These are phyloP conservation scores for Tenthredo notha DNA, from an alignment of 2,888 invertebrate genomes.

Conservation along the genomic window DNA sequence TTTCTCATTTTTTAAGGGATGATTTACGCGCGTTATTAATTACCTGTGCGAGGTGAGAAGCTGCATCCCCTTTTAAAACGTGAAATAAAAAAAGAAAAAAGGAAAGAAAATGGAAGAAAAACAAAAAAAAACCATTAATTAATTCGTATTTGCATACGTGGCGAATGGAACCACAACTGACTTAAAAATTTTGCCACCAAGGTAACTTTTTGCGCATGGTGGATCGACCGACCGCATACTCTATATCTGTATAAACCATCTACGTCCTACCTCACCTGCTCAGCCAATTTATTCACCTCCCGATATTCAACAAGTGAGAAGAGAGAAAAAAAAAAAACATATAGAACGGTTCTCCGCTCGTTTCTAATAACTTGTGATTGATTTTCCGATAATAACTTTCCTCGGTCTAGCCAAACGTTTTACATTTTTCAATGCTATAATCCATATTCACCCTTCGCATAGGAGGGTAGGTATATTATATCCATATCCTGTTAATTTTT, in stretches of 20 bases:
- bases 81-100: too few relatives aligned
- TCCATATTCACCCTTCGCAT: not conserved
- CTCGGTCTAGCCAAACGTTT: slow-evolving; percentile 8
- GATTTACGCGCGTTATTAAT: not conserved
- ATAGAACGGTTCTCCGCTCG: not conserved
- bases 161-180: not conserved
- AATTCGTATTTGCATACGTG: not conserved
- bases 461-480: not conserved
- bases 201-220: not conserved
- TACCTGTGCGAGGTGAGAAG: not conserved
- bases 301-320: slow-evolving; percentile 48
- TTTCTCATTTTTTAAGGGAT: not conserved
- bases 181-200: not conserved
- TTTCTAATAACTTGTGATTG: slow-evolving; percentile 35
- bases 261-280: not conserved
- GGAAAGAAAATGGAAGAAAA: not conserved
- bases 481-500: not conserved
- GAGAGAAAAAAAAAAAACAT: slow-evolving; percentile 39
- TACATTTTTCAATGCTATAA: slow-evolving; percentile 35
- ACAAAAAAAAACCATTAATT: not conserved
- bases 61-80: not conserved
- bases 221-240: slow-evolving; percentile 8
- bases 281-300: slow-evolving; percentile 43
- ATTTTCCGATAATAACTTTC: slow-evolving; percentile 47
- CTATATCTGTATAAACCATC: not conserved